Evolutionary conservation across 2,888 invertebrate genomes (phyloP).

Genomic region (Mongoloraphidia duomilia): DNA sequence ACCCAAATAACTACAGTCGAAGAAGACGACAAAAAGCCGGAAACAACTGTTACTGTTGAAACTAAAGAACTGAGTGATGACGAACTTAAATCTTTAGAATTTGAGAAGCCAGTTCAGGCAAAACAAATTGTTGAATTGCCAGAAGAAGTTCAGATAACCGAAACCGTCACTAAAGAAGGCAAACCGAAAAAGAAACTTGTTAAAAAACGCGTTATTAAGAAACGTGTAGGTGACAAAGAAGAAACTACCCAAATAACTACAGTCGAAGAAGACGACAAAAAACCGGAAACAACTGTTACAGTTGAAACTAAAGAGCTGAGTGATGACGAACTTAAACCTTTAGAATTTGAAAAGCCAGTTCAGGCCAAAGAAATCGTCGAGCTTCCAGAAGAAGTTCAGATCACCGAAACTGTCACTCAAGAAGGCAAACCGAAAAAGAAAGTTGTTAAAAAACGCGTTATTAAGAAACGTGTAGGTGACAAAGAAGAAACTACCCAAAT

Average conservation of each 20-base stretch:
- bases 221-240: conserved; percentile 14
- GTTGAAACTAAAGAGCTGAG: too few species aligned
- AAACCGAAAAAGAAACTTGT: conserved; percentile 19
- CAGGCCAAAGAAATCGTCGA: conserved; percentile 5
- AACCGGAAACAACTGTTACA: conserved; percentile 10
- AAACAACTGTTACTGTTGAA: conserved; percentile 26
- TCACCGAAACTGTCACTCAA: conserved; percentile 13
- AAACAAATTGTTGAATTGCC: conserved; percentile 24
- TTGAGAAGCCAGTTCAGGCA: conserved; percentile 18
- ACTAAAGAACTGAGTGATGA: too few species aligned
- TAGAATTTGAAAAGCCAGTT: conserved; percentile 1
- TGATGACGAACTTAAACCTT: too few species aligned
- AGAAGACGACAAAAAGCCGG: conserved; percentile 30
- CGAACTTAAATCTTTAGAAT: conserved; percentile 13
- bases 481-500: conserved; percentile 31
- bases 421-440: conserved; percentile 17
- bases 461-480: conserved; percentile 20
- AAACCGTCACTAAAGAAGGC: conserved; percentile 15
- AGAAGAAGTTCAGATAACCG: conserved; percentile 27
- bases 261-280: conserved; percentile 17
- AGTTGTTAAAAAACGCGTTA: conserved; percentile 20
- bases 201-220: conserved; percentile 15
- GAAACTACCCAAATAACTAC: conserved; percentile 18
- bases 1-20: conserved; percentile 32
- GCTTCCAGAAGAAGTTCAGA: conserved; percentile 12